Evolutionary conservation across 2,113 vertebrate genomes (phyloP).

Genomic region (Dissostichus mawsoni): DNA sequence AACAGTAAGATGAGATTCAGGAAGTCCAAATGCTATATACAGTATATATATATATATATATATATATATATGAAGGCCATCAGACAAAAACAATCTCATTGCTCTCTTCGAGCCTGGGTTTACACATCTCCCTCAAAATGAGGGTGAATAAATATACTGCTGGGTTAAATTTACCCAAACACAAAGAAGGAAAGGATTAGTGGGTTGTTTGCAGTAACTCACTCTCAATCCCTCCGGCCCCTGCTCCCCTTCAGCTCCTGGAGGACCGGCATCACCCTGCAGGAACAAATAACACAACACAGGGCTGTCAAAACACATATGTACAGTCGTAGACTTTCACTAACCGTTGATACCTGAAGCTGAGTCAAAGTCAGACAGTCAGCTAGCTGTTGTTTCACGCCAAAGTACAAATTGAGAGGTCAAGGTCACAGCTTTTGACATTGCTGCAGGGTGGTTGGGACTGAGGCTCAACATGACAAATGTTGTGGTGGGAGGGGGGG

Average conservation of each 20-base stretch:
- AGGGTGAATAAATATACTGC: conserved; percentile 43
- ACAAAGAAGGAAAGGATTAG: conserved; percentile 42
- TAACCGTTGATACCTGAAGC: background rate
- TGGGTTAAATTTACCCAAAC: conserved; percentile 50
- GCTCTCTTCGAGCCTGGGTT: conserved; percentile 8
- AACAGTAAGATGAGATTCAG: conserved; percentile 5
- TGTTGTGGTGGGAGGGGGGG: background rate
- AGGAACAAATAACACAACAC: conserved; percentile 55
- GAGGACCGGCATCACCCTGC: conserved; percentile 87
- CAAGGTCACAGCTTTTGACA: conserved; percentile 9
- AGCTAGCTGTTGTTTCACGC: conserved; percentile 1
- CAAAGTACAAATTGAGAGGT: background rate
- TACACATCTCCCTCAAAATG: conserved; percentile 20
- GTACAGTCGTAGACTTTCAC: too few relatives aligned
- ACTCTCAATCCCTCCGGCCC: conserved; percentile 90
- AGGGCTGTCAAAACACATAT: conserved; percentile 26
- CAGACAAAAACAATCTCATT: conserved; percentile 38
- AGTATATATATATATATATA: conserved; percentile 6
- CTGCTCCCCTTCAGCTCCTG: conserved; percentile 86
- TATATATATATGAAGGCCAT: background rate
- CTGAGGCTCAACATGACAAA: conserved; percentile 14
- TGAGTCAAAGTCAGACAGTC: background rate
- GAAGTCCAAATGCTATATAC: conserved; percentile 12
- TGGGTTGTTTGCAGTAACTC: conserved; percentile 71
- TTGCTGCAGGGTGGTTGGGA: background rate